Conservation (phyloP, 1,140 invertebrate genomes). For the Acromyrmex echinatior region DNA sequence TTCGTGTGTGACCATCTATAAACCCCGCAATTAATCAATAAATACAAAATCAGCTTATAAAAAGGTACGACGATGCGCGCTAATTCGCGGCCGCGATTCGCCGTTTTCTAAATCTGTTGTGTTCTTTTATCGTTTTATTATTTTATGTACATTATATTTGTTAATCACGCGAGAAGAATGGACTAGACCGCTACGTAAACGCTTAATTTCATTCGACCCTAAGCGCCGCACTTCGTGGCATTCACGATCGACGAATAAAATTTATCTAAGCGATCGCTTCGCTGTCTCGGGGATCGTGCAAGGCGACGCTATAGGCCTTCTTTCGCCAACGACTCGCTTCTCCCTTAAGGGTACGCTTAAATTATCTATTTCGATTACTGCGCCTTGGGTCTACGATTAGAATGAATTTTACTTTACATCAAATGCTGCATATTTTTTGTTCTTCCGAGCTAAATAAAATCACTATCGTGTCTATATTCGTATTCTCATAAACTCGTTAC, state of each 20-base stretch:
- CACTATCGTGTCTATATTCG: constrained; percentile 84
- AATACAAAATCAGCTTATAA: constrained; percentile 84
- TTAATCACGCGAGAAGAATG: constrained; percentile 75
- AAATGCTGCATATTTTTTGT: constrained; percentile 73
- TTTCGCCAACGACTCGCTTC: constrained; percentile 8
- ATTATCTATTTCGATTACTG: constrained; percentile 66
- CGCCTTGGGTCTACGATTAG: constrained; percentile 68
- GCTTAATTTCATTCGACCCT: constrained; percentile 63
- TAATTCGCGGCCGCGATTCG: constrained; percentile 55
- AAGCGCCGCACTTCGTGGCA: constrained; percentile 33
- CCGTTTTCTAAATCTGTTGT: constrained; percentile 50
- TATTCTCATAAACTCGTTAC: constrained; percentile 82
- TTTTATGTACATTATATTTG: constrained; percentile 73
- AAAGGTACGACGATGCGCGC: constrained; percentile 72
- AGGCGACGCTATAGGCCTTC: constrained; percentile 22
- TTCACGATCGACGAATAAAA: constrained; percentile 50
- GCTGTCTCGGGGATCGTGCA: constrained; percentile 18
- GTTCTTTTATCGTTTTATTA: constrained; percentile 43
- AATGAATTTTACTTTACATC: constrained; percentile 77
- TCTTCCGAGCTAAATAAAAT: constrained; percentile 83
- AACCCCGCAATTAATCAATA: constrained; percentile 83
- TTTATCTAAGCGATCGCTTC: constrained; percentile 47
- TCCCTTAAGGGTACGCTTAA: constrained; percentile 52
- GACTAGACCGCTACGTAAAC: constrained; percentile 77
- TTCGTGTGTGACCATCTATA: constrained; percentile 59